Evolutionary conservation across 64 coral and sea anemone genomes (phyloP).

Genomic region (Acropora tenuis): DNA sequence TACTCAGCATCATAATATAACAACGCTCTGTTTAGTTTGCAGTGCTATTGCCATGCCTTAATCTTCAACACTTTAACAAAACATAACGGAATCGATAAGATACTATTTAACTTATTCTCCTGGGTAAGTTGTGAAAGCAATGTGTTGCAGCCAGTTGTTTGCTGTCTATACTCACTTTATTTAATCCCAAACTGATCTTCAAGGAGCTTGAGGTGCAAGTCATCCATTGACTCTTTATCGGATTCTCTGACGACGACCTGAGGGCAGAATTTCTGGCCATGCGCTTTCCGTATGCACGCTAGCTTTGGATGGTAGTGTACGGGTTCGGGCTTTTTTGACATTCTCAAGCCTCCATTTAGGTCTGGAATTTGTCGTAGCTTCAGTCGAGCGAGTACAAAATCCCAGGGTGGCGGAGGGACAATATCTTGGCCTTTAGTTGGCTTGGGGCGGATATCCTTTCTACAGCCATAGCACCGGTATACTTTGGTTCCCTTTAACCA

Average conservation of each 20-base stretch:
- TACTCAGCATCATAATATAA: too few relatives aligned
- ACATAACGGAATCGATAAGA: too few relatives aligned
- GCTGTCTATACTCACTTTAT: not conserved
- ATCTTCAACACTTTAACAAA: too few relatives aligned
- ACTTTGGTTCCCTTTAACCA: constrained; percentile 29
- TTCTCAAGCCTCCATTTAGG: not conserved
- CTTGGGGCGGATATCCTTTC: constrained; percentile 16
- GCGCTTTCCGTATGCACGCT: not conserved
- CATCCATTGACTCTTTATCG: constrained; percentile 3
- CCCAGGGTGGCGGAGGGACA: constrained; percentile 25
- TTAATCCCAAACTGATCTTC: constrained; percentile 1
- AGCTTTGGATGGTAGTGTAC: not conserved
- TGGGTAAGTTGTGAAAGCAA: too few relatives aligned
- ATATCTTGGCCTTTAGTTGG: constrained; percentile 8
- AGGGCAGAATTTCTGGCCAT: not conserved
- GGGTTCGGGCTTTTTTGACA: not conserved
- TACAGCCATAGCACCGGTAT: constrained; percentile 23
- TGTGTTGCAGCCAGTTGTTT: not conserved
- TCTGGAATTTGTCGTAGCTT: constrained; percentile 16
- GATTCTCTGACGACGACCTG: not conserved
- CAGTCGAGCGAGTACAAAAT: constrained; percentile 17
- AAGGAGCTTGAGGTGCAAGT: constrained; percentile 4
- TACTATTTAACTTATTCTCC: too few relatives aligned
- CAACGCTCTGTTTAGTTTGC: too few relatives aligned
- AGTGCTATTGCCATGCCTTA: too few relatives aligned